Evolutionary conservation across 1,140 invertebrate genomes (phyloP).

Genomic region (Brachionus asplanchnoidis): DNA sequence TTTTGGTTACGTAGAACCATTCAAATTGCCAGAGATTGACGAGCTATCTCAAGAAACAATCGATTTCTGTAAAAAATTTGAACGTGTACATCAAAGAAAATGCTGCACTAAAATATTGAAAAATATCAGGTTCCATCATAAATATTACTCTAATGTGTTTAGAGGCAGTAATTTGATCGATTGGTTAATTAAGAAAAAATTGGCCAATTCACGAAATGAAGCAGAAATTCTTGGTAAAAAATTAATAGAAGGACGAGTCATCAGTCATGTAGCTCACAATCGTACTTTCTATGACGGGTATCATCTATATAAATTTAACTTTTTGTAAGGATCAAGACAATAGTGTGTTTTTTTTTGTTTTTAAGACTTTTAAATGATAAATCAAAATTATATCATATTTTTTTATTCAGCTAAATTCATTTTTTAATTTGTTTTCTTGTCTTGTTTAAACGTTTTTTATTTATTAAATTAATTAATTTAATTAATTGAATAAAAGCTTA

Average conservation of each 20-base stretch:
- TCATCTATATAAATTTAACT: constrained; percentile 55
- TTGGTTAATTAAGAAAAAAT: constrained; percentile 74
- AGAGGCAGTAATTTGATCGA: constrained; percentile 74
- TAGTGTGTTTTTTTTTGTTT: too few relatives aligned
- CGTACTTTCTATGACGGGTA: constrained; percentile 68
- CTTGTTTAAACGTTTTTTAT: too few relatives aligned
- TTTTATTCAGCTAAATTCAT: too few relatives aligned
- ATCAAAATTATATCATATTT: too few relatives aligned
- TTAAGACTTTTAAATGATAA: too few relatives aligned
- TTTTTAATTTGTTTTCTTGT: too few relatives aligned
- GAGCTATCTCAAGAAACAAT: constrained; percentile 67
- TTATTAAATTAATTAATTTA: too few relatives aligned
- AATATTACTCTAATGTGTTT: constrained; percentile 65
- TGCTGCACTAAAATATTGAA: constrained; percentile 73
- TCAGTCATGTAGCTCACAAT: constrained; percentile 72
- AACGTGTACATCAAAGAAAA: constrained; percentile 72
- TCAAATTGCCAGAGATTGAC: neutral
- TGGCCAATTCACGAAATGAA: constrained; percentile 69
- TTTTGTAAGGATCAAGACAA: neutral
- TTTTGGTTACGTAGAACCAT: neutral
- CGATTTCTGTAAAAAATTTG: constrained; percentile 81
- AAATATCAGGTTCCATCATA: constrained; percentile 62
- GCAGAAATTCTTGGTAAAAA: constrained; percentile 75
- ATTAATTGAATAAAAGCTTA: too few relatives aligned
- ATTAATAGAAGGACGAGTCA: constrained; percentile 73